phyloP scores from a whole-genome alignment of 1,140 invertebrate species.

The Lepidostoma basale region DNA sequence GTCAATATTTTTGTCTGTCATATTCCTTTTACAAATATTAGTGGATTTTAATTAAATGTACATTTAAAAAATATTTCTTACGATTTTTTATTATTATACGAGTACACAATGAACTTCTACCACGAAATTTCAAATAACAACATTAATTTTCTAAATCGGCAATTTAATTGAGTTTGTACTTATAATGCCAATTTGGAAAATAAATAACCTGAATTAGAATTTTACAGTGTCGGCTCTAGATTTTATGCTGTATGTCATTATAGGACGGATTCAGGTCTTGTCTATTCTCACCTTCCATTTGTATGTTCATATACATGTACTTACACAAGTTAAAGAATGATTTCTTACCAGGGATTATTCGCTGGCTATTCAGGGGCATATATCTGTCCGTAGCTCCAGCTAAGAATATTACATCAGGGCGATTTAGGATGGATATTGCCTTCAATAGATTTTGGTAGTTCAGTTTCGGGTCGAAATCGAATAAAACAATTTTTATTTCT shows the following conservation, averaged over 20 bases:
- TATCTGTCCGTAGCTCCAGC: constrained; percentile 49
- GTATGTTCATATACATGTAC: not conserved
- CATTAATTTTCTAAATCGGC: too few relatives aligned
- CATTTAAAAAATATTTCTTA: too few relatives aligned
- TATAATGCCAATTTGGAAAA: not conserved
- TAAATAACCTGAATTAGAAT: not conserved
- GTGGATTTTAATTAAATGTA: too few relatives aligned
- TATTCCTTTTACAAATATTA: too few relatives aligned
- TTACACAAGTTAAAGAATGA: not conserved
- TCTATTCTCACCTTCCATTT: too few relatives aligned
- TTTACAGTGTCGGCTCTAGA: not conserved
- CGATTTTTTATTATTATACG: too few relatives aligned
- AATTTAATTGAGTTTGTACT: not conserved
- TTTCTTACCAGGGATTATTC: not conserved
- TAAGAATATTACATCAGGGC: constrained; percentile 49
- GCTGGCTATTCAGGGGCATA: constrained; percentile 44
- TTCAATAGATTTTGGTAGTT: constrained; percentile 48
- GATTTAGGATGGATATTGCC: constrained; percentile 47
- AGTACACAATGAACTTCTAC: too few relatives aligned
- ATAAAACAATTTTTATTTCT: constrained; percentile 50
- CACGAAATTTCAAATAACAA: too few relatives aligned
- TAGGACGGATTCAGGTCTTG: too few relatives aligned
- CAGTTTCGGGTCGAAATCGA: constrained; percentile 52
- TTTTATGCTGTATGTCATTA: not conserved
- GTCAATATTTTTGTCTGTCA: too few relatives aligned